Evolutionary conservation across 2,113 vertebrate species (phyloP).

Genomic region (Rhagologus leucostigma): DNA sequence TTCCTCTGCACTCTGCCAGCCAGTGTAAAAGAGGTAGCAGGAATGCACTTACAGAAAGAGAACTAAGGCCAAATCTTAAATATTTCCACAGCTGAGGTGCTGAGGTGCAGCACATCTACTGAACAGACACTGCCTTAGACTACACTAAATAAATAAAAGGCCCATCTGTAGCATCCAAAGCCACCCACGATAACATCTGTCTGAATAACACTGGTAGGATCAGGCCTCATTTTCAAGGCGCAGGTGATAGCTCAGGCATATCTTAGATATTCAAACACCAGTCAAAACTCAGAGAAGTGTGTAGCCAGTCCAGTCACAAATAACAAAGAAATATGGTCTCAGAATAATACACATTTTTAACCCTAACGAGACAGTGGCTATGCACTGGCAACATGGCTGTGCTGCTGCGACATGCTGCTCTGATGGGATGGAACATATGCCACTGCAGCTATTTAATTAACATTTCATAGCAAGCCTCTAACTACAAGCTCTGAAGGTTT

Average conservation of each 20-base stretch:
- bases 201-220: not conserved
- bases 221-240: not conserved
- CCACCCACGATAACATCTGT: not conserved
- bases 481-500: not conserved
- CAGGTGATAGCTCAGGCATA: not conserved
- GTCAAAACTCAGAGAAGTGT: not conserved
- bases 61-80: not conserved
- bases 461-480: not conserved
- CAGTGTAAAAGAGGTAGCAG: not conserved
- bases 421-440: not conserved
- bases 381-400: rapidly evolving
- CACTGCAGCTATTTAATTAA: constrained; percentile 27
- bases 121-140: not conserved
- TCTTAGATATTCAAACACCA: not conserved
- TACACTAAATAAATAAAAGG: not conserved
- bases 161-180: not conserved
- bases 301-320: not conserved
- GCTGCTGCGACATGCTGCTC: not conserved
- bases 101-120: not conserved
- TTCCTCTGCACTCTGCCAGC: not conserved
- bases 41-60: not conserved
- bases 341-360: not conserved
- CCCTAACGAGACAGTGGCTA: not conserved
- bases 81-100: not conserved
- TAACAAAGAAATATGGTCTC: not conserved